Evolutionary conservation across 64 coral and sea anemone genomes (phyloP).

Genomic region (Montipora efflorescens): DNA sequence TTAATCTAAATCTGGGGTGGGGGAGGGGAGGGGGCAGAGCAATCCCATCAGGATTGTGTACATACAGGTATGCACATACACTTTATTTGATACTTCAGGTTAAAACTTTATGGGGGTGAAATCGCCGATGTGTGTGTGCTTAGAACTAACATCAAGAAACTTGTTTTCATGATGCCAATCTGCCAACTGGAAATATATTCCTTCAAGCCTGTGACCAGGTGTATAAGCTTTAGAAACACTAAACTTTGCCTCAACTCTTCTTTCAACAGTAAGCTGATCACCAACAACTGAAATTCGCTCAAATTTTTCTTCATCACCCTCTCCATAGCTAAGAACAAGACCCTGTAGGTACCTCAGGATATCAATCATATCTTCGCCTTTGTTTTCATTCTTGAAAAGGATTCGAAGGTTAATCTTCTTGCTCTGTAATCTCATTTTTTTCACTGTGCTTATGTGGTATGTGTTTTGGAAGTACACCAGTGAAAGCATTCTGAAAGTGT

Average conservation of each 20-base stretch:
- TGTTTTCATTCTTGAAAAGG: conserved; percentile 43
- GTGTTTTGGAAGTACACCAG: background rate
- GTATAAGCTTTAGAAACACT: conserved; percentile 50
- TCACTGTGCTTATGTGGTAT: conserved; percentile 15
- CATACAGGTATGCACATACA: too few relatives aligned
- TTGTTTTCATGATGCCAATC: conserved; percentile 41
- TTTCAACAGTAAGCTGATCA: conserved; percentile 75
- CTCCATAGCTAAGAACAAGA: background rate
- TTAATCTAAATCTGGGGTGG: too few relatives aligned
- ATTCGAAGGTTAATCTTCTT: conserved; percentile 23
- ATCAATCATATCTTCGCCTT: conserved; percentile 41
- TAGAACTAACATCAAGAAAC: background rate
- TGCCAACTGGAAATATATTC: conserved; percentile 9
- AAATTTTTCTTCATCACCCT: background rate
- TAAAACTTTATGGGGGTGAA: too few relatives aligned
- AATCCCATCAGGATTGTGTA: too few relatives aligned
- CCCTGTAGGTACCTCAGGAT: conserved; percentile 43
- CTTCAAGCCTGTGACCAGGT: conserved; percentile 13
- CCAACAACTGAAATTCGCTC: conserved; percentile 55
- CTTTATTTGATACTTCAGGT: too few relatives aligned
- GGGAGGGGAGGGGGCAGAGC: too few relatives aligned
- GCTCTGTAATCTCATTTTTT: conserved; percentile 2
- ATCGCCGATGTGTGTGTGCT: too few relatives aligned
- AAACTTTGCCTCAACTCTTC: conserved; percentile 41
- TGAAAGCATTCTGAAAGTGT: background rate